These are phyloP conservation scores for Polymixis lichenea DNA, from an alignment of 2,888 invertebrate species.

Conservation along the genomic window DNA sequence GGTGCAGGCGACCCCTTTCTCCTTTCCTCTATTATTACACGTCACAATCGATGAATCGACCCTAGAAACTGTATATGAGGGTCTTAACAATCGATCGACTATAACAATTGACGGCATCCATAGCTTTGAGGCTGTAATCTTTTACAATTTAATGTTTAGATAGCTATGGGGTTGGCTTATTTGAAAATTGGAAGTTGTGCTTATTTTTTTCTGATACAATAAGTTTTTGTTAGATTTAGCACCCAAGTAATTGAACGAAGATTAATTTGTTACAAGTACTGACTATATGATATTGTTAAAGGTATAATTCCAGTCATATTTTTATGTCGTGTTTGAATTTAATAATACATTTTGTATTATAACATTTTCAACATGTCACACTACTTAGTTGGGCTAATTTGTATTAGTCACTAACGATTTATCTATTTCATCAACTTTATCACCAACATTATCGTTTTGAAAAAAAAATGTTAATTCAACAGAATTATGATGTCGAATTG, in stretches of 20 bases:
- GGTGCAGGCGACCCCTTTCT: conserved; percentile 86
- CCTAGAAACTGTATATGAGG: conserved; percentile 75
- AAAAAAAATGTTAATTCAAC: not conserved
- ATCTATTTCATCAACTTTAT: not conserved
- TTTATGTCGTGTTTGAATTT: not conserved
- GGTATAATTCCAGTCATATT: not conserved
- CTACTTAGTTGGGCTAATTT: not conserved
- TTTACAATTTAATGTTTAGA: conserved; percentile 62
- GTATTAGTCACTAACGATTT: not conserved
- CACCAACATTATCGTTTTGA: not conserved
- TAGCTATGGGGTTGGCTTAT: conserved; percentile 27
- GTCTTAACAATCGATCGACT: conserved; percentile 76
- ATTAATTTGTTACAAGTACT: not conserved
- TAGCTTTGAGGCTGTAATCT: conserved; percentile 61
- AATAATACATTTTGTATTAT: not conserved
- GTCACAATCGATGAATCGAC: conserved; percentile 76
- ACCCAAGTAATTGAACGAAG: not conserved
- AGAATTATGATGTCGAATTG: too few relatives aligned
- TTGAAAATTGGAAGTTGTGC: conserved; percentile 1
- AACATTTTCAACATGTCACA: too few relatives aligned
- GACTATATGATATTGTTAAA: not conserved
- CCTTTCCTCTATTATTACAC: conserved; percentile 77
- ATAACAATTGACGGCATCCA: conserved; percentile 68
- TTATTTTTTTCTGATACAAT: not conserved
- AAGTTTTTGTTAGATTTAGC: not conserved